Evolutionary conservation across 2,888 invertebrate species (phyloP).

Genomic region (Limnephilus lunatus): DNA sequence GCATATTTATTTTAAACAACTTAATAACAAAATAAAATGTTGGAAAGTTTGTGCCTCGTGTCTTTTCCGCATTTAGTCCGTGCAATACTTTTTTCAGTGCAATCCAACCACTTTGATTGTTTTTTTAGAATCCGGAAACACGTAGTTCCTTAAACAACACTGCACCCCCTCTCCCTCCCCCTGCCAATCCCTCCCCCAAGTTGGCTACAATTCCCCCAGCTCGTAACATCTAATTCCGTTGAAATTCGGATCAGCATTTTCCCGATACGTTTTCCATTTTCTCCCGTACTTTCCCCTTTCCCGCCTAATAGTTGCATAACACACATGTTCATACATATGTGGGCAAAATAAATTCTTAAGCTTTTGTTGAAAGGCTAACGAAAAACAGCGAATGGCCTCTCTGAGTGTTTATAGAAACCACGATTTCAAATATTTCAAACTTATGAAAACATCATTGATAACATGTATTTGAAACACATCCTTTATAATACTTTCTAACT

Average conservation of each 20-base stretch:
- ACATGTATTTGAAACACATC: too few relatives aligned
- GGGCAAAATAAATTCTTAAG: constrained; percentile 62
- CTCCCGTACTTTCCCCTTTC: constrained; percentile 57
- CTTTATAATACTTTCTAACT: too few relatives aligned
- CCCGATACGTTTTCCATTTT: constrained; percentile 67
- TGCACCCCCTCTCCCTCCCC: constrained; percentile 3
- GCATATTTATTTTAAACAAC: too few relatives aligned
- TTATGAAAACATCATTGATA: neutral
- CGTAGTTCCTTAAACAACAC: constrained; percentile 48
- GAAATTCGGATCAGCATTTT: constrained; percentile 79
- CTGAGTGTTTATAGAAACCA: neutral
- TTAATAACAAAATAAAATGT: neutral
- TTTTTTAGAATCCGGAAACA: constrained; percentile 39
- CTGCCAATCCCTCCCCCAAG: constrained; percentile 36
- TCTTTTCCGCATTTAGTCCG: neutral
- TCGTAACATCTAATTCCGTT: constrained; percentile 79
- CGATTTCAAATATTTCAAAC: too few relatives aligned
- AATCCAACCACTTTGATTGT: constrained; percentile 20
- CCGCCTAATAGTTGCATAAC: constrained; percentile 64
- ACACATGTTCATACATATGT: constrained; percentile 50
- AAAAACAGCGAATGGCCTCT: neutral
- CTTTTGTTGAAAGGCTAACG: constrained; percentile 34
- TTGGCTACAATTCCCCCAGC: constrained; percentile 74
- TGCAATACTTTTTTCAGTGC: constrained; percentile 3
- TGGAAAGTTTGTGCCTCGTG: neutral